phyloP scores from a whole-genome alignment of 1,140 invertebrate genomes.

The Heliconius hermathena region DNA sequence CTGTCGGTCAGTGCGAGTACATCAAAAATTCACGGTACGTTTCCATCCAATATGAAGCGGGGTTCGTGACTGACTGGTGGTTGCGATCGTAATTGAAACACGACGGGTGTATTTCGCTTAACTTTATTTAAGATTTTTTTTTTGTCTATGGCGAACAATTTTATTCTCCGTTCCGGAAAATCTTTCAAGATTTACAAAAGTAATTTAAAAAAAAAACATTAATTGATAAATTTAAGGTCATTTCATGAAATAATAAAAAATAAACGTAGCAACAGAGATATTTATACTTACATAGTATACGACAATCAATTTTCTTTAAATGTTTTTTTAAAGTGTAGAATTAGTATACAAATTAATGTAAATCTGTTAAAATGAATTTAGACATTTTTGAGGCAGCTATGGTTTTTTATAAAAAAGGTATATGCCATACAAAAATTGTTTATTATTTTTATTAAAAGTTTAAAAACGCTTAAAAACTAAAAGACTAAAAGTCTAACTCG shows the following conservation, averaged over 20 bases:
- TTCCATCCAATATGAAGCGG: conserved; percentile 7
- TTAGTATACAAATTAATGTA: too few species aligned
- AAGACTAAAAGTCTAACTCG: conserved; percentile 1
- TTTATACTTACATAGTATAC: too few species aligned
- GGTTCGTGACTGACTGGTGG: conserved; percentile 9
- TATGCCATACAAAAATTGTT: too few species aligned
- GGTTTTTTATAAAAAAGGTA: too few species aligned
- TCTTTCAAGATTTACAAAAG: not conserved
- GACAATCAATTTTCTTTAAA: not conserved
- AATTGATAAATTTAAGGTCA: not conserved
- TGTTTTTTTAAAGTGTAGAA: too few species aligned
- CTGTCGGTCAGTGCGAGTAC: conserved; percentile 5
- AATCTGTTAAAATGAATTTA: too few species aligned
- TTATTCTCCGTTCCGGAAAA: not conserved
- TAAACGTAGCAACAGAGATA: too few species aligned
- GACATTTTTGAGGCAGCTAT: too few species aligned
- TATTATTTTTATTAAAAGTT: too few species aligned
- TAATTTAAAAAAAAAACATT: not conserved
- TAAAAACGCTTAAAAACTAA: not conserved
- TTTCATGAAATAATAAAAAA: too few species aligned
- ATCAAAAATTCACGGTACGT: conserved; percentile 14
- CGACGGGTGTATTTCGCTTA: conserved; percentile 11
- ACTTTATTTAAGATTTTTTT: not conserved
- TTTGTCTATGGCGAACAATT: not conserved
- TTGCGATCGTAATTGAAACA: conserved; percentile 13